phyloP scores from a whole-genome alignment of 2,113 vertebrate species.

The Steatornis caripensis region DNA sequence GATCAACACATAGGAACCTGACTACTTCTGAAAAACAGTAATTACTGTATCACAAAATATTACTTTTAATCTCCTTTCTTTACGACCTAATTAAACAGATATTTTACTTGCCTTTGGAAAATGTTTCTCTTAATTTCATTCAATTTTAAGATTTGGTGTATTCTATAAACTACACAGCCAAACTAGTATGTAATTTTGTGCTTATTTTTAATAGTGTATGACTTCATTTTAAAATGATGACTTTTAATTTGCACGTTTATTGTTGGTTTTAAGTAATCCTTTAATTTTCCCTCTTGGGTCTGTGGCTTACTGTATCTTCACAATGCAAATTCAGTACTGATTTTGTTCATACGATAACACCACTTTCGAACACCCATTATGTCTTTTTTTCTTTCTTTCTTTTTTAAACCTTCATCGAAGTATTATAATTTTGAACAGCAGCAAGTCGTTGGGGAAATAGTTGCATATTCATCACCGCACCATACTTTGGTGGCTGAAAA shows the following conservation, averaged over 20 bases:
- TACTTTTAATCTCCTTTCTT: slow-evolving; percentile 70
- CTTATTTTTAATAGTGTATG: slow-evolving; percentile 53
- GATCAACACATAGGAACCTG: slow-evolving; percentile 48
- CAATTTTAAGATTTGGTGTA: slow-evolving; percentile 47
- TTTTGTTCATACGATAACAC: neutral
- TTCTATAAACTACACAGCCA: slow-evolving; percentile 56
- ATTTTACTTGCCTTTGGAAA: slow-evolving; percentile 67
- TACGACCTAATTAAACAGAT: slow-evolving; percentile 70
- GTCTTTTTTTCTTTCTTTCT: neutral
- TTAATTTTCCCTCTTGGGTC: slow-evolving; percentile 45
- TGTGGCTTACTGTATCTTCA: slow-evolving; percentile 28
- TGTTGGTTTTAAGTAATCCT: slow-evolving; percentile 63
- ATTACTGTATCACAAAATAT: slow-evolving; percentile 63
- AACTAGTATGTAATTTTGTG: slow-evolving; percentile 54
- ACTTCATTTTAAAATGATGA: slow-evolving; percentile 41
- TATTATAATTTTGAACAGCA: neutral
- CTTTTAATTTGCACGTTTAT: slow-evolving; percentile 52
- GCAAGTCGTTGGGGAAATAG: neutral
- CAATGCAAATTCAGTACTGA: neutral
- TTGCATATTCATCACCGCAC: neutral
- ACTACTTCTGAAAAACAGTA: slow-evolving; percentile 52
- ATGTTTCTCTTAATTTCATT: slow-evolving; percentile 71
- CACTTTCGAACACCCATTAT: neutral
- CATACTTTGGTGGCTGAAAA: neutral
- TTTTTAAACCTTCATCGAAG: neutral